A percentile compares a stretch with the other conserved stretches of the same genome.
phyloP scores from a whole-genome alignment of 2,888 invertebrate genomes.

The Macrophya annulata region DNA sequence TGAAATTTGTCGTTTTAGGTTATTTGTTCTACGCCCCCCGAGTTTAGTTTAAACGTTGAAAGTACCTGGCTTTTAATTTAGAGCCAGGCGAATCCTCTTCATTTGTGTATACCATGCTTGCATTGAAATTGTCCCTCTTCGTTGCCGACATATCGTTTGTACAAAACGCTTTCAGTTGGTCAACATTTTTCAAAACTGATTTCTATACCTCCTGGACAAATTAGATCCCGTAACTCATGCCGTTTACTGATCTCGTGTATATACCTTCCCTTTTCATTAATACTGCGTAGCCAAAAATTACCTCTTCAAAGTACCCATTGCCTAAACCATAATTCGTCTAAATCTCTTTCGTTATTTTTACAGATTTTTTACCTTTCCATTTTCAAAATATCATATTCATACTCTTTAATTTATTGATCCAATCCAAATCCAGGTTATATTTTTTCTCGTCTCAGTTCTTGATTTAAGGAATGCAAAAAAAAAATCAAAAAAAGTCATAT shows the following conservation, averaged over 20 bases:
- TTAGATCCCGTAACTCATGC: constrained; percentile 11
- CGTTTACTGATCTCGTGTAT: constrained; percentile 20
- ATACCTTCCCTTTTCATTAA: not conserved
- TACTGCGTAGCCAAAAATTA: not conserved
- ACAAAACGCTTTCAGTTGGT: not conserved
- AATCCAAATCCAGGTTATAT: not conserved
- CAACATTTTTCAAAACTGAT: constrained; percentile 15
- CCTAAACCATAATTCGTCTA: not conserved
- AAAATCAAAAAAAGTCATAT: not conserved
- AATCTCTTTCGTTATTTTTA: not conserved
- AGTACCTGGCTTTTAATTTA: constrained; percentile 48
- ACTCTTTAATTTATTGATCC: not conserved
- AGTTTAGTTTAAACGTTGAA: constrained; percentile 38
- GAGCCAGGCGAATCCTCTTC: constrained; percentile 35
- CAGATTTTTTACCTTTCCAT: not conserved
- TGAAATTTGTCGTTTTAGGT: constrained; percentile 32
- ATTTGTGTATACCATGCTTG: constrained; percentile 18
- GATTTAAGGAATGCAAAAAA: not conserved
- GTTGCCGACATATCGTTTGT: constrained; percentile 16
- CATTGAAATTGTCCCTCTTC: constrained; percentile 43
- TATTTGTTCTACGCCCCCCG: constrained; percentile 29
- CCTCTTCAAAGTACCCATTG: not conserved
- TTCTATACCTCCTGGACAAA: not conserved
- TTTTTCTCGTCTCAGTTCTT: not conserved
- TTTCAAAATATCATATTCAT: not conserved